Evolutionary conservation across 2,113 vertebrate genomes (phyloP).

Genomic region (Motacilla tschutschensis): DNA sequence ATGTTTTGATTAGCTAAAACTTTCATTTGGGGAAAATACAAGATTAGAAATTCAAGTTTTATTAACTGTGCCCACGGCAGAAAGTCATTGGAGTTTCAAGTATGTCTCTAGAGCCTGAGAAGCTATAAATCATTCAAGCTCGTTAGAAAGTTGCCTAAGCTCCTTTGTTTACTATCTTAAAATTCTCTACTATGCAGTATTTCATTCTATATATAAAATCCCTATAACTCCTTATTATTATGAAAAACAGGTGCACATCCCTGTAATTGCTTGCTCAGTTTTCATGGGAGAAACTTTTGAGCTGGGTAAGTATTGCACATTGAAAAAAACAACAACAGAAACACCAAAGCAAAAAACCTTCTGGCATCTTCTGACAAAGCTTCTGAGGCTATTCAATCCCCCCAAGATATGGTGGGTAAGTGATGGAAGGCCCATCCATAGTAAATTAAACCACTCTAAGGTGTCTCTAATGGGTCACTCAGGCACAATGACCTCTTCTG

Average conservation of each 20-base stretch:
- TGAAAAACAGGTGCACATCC: not conserved
- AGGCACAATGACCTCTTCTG: not conserved
- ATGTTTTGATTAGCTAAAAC: constrained; percentile 30
- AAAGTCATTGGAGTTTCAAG: not conserved
- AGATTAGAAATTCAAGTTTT: constrained; percentile 45
- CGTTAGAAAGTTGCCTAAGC: constrained; percentile 6
- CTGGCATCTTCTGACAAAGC: not conserved
- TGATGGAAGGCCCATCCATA: not conserved
- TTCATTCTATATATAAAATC: not conserved
- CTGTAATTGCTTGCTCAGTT: not conserved
- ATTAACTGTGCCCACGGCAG: constrained; percentile 43
- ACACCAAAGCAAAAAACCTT: not conserved
- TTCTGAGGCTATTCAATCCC: not conserved
- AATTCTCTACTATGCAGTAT: not conserved
- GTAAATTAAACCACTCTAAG: not conserved
- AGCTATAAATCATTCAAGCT: constrained; percentile 36
- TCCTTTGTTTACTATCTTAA: constrained; percentile 36
- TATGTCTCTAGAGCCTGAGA: constrained; percentile 4
- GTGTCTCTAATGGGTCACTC: not conserved
- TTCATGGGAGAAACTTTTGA: not conserved
- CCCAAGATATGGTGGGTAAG: not conserved
- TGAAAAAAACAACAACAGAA: not conserved
- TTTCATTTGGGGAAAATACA: constrained; percentile 1
- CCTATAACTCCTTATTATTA: not conserved
- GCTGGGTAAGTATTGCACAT: not conserved